Evolutionary conservation across 2,888 invertebrate species (phyloP).

Genomic region (Pardosa pseudoannulata): DNA sequence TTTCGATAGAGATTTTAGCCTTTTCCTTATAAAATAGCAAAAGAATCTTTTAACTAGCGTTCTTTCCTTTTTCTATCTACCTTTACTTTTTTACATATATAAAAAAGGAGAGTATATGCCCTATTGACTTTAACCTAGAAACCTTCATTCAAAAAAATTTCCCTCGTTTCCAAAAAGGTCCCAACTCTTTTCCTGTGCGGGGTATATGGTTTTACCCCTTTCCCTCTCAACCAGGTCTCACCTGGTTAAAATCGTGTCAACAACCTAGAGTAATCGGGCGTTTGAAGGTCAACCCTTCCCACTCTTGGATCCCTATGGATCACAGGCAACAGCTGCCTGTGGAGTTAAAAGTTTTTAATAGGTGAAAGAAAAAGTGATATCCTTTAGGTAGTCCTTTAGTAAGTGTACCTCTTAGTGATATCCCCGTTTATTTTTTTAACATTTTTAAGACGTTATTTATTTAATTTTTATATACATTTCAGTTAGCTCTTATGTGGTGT

Average conservation of each 20-base stretch:
- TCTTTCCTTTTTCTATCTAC: too few species aligned
- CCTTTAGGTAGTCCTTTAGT: too few species aligned
- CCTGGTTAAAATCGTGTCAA: conserved; percentile 55
- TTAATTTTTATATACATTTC: too few species aligned
- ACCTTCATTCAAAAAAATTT: neutral
- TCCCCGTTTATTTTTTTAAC: too few species aligned
- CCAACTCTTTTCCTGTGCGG: conserved; percentile 1
- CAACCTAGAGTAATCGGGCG: conserved; percentile 51
- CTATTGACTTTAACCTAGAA: conserved; percentile 11
- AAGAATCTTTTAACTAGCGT: too few species aligned
- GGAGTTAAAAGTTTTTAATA: neutral
- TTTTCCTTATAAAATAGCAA: too few species aligned
- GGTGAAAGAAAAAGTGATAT: neutral
- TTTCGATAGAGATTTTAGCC: too few species aligned
- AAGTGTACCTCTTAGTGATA: too few species aligned
- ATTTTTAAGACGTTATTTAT: too few species aligned
- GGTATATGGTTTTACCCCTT: neutral
- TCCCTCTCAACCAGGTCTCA: conserved; percentile 34
- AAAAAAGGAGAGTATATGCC: too few species aligned
- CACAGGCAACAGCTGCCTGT: neutral
- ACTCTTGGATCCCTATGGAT: conserved; percentile 20
- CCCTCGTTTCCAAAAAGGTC: neutral
- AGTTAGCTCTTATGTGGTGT: too few species aligned
- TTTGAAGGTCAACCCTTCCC: conserved; percentile 68
- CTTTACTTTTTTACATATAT: too few species aligned